Percentiles rank a stretch among this genome's conserved stretches.
Conservation (phyloP, 2,113 vertebrate genomes). For the Hypocryptadius cinnamomeus region DNA sequence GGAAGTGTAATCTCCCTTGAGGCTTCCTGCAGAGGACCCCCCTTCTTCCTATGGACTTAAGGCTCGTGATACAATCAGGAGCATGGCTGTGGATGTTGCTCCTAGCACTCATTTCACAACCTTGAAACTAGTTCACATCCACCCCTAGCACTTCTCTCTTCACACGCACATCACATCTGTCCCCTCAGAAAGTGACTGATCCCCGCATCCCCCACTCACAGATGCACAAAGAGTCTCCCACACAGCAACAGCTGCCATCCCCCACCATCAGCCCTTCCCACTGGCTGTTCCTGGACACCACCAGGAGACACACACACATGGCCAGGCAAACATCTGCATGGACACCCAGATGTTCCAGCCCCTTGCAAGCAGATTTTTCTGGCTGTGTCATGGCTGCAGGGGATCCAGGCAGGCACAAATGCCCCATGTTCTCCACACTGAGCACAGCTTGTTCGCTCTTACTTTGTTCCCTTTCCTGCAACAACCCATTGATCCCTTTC, state of each 20-base stretch:
- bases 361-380: neutral
- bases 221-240: neutral
- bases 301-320: neutral
- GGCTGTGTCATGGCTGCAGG: neutral
- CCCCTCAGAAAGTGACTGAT: neutral
- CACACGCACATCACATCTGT: neutral
- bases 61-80: neutral
- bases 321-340: neutral
- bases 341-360: neutral
- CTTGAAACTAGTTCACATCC: neutral
- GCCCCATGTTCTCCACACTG: rapidly evolving
- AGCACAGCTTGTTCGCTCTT: rapidly evolving
- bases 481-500: neutral
- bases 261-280: neutral
- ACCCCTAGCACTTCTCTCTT: neutral
- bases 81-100: neutral
- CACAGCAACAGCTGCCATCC: conserved; percentile 2
- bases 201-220: neutral
- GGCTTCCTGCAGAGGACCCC: neutral
- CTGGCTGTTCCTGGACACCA: neutral
- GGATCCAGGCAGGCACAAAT: neutral
- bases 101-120: neutral
- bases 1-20: neutral
- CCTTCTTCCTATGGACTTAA: neutral
- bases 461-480: neutral